Evolutionary conservation across 2,113 vertebrate genomes (phyloP).

Genomic region (Aspiorhynchus laticeps): DNA sequence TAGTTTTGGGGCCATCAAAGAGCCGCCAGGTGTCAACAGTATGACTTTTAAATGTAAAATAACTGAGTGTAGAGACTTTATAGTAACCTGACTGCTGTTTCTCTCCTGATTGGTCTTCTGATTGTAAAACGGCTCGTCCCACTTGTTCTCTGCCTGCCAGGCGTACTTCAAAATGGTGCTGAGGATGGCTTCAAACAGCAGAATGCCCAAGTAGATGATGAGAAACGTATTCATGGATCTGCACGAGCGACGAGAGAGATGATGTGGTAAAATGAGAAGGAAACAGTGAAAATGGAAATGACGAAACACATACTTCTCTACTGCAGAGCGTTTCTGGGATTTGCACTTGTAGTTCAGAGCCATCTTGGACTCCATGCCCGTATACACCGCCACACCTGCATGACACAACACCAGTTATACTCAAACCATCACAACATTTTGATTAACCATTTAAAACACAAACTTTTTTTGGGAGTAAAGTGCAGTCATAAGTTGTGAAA

Average conservation of each 20-base stretch:
- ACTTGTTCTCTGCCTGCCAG: conserved; percentile 92
- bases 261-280: not conserved
- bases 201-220: conserved; percentile 93
- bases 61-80: not conserved
- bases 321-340: conserved; percentile 97
- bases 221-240: conserved; percentile 99
- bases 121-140: conserved; percentile 96
- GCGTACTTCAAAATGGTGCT: conserved; percentile 97
- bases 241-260: conserved; percentile 5
- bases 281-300: not conserved
- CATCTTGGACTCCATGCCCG: conserved; percentile 99
- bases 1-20: not conserved
- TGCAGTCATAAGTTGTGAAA: not conserved
- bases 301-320: conserved; percentile 87
- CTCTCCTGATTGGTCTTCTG: conserved; percentile 90
- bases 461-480: not conserved
- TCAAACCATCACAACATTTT: not conserved
- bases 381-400: conserved; percentile 94
- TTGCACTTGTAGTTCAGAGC: conserved; percentile 99
- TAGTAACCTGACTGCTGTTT: conserved; percentile 90
- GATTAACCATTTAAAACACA: not conserved
- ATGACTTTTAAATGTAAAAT: not conserved
- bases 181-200: conserved; percentile 92
- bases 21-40: not conserved
- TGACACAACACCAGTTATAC: not conserved